A percentile compares a stretch with the other conserved stretches of the same genome.
Evolutionary conservation across 2,113 vertebrate species (phyloP).

Genomic region (Psittacula cyanocephala): DNA sequence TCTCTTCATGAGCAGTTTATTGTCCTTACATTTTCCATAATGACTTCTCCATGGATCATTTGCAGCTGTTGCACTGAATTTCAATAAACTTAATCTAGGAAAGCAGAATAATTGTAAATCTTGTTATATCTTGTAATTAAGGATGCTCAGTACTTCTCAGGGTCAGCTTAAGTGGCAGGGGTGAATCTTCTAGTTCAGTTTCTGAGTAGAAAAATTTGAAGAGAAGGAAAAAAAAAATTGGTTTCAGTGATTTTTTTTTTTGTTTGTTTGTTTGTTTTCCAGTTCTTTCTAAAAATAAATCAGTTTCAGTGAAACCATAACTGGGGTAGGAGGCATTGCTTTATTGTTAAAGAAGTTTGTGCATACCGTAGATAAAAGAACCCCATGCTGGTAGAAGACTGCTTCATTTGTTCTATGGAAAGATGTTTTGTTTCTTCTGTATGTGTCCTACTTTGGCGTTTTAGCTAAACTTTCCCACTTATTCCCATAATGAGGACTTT

Average conservation of each 20-base stretch:
- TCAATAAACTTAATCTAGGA: not conserved
- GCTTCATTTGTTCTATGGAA: not conserved
- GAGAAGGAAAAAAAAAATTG: fast-evolving
- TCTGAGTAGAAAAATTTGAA: not conserved
- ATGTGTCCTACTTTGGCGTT: not conserved
- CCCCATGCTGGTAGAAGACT: fast-evolving
- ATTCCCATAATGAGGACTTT: not conserved
- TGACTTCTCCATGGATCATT: not conserved
- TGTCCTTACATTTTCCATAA: not conserved
- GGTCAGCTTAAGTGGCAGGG: not conserved
- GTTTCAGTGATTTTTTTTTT: not conserved
- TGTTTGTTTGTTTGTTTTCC: not conserved
- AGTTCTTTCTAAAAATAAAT: not conserved
- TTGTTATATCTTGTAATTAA: not conserved
- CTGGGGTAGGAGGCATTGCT: not conserved
- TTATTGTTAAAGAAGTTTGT: not conserved
- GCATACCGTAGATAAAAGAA: not conserved
- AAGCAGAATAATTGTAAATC: not conserved
- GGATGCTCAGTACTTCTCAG: not conserved
- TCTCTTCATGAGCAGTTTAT: not conserved
- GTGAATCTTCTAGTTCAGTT: not conserved
- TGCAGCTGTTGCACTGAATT: not conserved
- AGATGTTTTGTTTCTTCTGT: not conserved
- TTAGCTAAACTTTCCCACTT: not conserved
- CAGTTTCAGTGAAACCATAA: not conserved